Evolutionary conservation across 2,888 invertebrate species (phyloP), one percentile per base, ranked within the genome.

Genomic region (Linnaemya vulpina): DNA sequence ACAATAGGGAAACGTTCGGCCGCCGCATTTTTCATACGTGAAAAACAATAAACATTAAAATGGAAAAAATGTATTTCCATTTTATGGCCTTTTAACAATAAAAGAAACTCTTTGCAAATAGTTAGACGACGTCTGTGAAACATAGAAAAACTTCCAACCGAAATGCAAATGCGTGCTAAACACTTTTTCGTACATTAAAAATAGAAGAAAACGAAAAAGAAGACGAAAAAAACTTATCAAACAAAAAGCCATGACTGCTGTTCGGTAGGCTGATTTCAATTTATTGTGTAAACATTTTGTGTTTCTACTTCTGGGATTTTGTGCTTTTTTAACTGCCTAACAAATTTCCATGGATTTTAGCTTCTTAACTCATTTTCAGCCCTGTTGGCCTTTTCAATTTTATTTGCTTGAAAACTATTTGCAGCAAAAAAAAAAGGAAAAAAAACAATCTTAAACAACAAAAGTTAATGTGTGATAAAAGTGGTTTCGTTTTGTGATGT

Each of bases 31-130:
- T 65, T 55, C 65, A 46, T 25, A 70, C 40, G 51, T 30, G 49
- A 38, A 67, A 74, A 74, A 80, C 80, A 80, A 80, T 80, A 74
- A 80, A 73, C 67, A 80, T 80, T 60, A 74, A 80, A 74, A 74
- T 65, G 35, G 46, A 51, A 70, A 65, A 60, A 71, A 58, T 53
- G 46, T 46, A 65, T 79, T 80, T 46, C 9, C 10, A 38, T 65
- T 80, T 80, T 80, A 80, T 80, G 5, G 73, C 73, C 73, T 51
- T 67, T 73, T 22, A 73, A 67, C 49, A 58, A 73, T 46, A 58
- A 73, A 65, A 43, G 38, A 75, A 43, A 51, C 7, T 62, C 35
- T 38, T 74, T 51, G 30, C 40, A 35, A 63, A 51, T n/a, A 75
- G 25, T 46, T 38, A 40, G 46, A 30, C 25, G 10, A 30, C 22